A percentile compares a stretch with the other conserved stretches of the same genome.
phyloP scores from a whole-genome alignment of 2,888 invertebrate genomes.

The Stegana nigrithorax region DNA sequence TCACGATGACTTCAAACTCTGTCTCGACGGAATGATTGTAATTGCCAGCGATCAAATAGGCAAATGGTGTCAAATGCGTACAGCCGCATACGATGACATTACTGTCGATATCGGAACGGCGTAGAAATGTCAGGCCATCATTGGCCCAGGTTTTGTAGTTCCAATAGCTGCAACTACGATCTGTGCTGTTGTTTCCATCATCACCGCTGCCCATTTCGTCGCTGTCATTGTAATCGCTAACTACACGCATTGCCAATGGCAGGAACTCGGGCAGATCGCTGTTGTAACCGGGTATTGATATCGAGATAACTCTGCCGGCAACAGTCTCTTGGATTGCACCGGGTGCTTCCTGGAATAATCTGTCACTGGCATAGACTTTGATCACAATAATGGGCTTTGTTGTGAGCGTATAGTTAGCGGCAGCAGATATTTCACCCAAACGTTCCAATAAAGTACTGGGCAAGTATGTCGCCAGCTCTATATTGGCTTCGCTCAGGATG shows the following conservation, averaged over 20 bases:
- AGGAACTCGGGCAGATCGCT: constrained; percentile 71
- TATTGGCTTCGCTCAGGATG: constrained; percentile 68
- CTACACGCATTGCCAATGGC: constrained; percentile 67
- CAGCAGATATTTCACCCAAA: constrained; percentile 55
- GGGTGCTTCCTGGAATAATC: constrained; percentile 71
- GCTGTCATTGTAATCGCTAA: neutral
- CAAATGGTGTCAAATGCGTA: constrained; percentile 74
- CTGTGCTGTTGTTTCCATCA: constrained; percentile 19
- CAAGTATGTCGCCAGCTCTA: constrained; percentile 72
- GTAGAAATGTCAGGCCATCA: constrained; percentile 70
- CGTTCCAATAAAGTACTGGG: constrained; percentile 68
- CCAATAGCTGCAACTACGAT: constrained; percentile 72
- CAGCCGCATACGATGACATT: constrained; percentile 70
- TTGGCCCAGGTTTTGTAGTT: constrained; percentile 73
- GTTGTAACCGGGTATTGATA: constrained; percentile 73
- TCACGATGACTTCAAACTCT: constrained; percentile 36
- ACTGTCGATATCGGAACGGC: constrained; percentile 57
- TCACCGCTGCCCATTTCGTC: constrained; percentile 2
- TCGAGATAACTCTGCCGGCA: constrained; percentile 72
- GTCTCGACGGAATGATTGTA: constrained; percentile 46
- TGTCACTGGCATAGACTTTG: constrained; percentile 71
- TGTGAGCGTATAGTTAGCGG: constrained; percentile 42
- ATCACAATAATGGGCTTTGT: constrained; percentile 69
- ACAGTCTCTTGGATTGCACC: constrained; percentile 49
- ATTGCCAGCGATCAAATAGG: constrained; percentile 69